Evolutionary conservation across 37 sponge, comb jelly and placozoan genomes (phyloP).

Genomic region (Ianthella basta): DNA sequence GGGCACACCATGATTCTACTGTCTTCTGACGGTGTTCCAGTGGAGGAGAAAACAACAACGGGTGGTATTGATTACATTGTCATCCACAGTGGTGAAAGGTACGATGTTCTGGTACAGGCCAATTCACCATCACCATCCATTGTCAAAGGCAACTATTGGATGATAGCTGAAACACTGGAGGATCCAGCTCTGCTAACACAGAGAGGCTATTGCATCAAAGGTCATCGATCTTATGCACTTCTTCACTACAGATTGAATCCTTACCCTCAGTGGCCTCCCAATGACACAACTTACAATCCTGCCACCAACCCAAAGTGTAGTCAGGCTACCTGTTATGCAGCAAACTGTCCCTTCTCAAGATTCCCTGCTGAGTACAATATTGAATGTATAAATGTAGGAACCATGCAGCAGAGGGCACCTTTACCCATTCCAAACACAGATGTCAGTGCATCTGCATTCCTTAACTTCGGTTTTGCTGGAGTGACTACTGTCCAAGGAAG

Average conservation of each 20-base stretch:
- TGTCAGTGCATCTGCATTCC: constrained; percentile 37
- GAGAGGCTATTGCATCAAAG: neutral
- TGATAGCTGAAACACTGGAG: constrained; percentile 22
- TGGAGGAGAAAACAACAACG: neutral
- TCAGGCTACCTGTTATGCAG: constrained; percentile 20
- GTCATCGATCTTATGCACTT: neutral
- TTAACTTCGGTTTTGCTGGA: constrained; percentile 81
- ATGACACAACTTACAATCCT: neutral
- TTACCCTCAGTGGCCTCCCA: neutral
- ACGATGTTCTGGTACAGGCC: constrained; percentile 1
- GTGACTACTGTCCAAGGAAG: neutral
- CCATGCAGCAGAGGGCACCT: constrained; percentile 23
- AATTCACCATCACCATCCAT: neutral
- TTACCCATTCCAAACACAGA: neutral
- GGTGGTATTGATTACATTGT: constrained; percentile 8
- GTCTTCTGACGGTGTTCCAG: neutral
- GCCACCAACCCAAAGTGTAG: constrained; percentile 17
- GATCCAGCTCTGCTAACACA: neutral
- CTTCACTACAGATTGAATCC: neutral
- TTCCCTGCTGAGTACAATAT: constrained; percentile 29
- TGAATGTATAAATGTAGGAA: constrained; percentile 48
- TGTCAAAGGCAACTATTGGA: neutral
- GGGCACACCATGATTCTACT: constrained; percentile 36
- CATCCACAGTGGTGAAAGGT: constrained; percentile 21
- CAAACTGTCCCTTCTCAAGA: constrained; percentile 68